phyloP scores from a whole-genome alignment of 1,140 invertebrate genomes.

The Sipha flava region DNA sequence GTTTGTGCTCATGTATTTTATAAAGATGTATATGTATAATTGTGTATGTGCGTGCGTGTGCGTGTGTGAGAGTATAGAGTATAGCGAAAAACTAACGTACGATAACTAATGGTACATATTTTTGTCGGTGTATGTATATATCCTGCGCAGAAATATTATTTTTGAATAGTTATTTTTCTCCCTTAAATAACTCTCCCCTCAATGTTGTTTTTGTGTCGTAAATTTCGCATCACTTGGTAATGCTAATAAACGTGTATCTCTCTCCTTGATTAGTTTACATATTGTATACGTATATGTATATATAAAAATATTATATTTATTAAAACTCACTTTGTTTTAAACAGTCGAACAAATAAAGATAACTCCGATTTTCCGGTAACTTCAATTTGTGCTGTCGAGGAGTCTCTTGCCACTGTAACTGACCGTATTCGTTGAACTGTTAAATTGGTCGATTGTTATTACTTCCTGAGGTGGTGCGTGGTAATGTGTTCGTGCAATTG shows the following conservation, averaged over 20 bases:
- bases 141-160: too few relatives aligned
- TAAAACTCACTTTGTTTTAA: background rate
- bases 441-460: constrained; percentile 30
- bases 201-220: background rate
- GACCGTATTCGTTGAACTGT: constrained; percentile 6
- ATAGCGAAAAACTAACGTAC: too few relatives aligned
- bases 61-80: too few relatives aligned
- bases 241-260: background rate
- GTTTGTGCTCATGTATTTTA: background rate
- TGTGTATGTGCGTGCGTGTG: too few relatives aligned
- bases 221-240: background rate
- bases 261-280: background rate
- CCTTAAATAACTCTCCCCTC: background rate
- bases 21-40: too few relatives aligned
- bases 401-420: background rate
- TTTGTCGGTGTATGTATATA: too few relatives aligned
- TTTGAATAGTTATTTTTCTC: too few relatives aligned
- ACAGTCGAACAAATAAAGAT: background rate
- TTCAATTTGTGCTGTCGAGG: background rate
- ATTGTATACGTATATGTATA: background rate
- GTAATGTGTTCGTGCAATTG: background rate
- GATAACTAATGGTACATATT: too few relatives aligned
- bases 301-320: too few relatives aligned
- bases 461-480: background rate
- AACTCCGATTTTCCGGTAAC: background rate